Evolutionary conservation across 1,140 invertebrate species (phyloP).

Genomic region (Eumaeus atala): DNA sequence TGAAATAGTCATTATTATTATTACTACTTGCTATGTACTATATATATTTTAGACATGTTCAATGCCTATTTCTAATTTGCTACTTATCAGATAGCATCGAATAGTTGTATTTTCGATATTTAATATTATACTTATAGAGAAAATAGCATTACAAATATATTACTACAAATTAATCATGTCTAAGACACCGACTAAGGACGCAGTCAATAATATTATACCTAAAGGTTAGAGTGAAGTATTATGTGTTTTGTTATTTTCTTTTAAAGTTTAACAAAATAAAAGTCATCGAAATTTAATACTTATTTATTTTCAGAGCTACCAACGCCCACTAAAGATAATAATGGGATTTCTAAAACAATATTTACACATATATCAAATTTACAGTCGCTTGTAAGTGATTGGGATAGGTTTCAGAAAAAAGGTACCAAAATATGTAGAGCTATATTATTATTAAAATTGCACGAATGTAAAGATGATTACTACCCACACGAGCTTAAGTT

Average conservation of each 20-base stretch:
- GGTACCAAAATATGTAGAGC: conserved; percentile 46
- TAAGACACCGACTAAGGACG: conserved; percentile 32
- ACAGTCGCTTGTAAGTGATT: conserved; percentile 43
- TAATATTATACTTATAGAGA: too few relatives aligned
- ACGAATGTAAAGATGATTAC: conserved; percentile 50
- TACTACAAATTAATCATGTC: conserved; percentile 25
- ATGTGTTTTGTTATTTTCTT: too few relatives aligned
- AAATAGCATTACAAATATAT: too few relatives aligned
- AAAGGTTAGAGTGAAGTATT: conserved; percentile 31
- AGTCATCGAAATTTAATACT: too few relatives aligned
- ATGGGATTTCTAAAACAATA: conserved; percentile 46
- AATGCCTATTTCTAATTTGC: too few relatives aligned
- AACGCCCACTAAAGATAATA: conserved; percentile 43
- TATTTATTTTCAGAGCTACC: conserved; percentile 40
- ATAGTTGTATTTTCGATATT: too few relatives aligned
- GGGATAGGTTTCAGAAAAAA: conserved; percentile 42
- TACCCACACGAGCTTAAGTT: conserved; percentile 48
- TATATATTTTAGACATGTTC: too few relatives aligned
- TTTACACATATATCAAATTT: conserved; percentile 48
- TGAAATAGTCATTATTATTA: too few relatives aligned
- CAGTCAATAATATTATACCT: conserved; percentile 28
- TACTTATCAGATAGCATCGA: too few relatives aligned
- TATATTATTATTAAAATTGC: conserved; percentile 46
- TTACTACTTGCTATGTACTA: too few relatives aligned
- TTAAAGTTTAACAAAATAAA: too few relatives aligned